Evolutionary conservation across 2,888 invertebrate genomes (phyloP).

Genomic region (Aleiodes alternator): DNA sequence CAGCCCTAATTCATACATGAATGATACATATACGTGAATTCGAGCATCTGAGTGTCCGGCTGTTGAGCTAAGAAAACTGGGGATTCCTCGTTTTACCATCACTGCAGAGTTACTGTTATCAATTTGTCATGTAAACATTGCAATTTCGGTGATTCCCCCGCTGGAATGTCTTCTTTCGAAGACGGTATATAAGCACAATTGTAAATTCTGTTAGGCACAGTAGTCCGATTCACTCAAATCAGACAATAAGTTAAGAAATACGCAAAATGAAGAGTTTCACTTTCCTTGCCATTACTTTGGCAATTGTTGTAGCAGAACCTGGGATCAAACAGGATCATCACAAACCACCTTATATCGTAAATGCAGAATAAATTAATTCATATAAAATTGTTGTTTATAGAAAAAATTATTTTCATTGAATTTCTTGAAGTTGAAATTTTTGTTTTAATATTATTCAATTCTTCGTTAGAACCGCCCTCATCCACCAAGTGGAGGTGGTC

Average conservation of each 20-base stretch:
- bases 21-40: not conserved
- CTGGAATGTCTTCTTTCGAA: not conserved
- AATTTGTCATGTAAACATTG: not conserved
- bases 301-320: conserved; percentile 5
- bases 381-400: too few relatives aligned
- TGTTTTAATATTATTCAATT: not conserved
- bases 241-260: not conserved
- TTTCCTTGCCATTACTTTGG: conserved; percentile 11
- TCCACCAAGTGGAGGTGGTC: not conserved
- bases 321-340: not conserved
- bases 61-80: not conserved
- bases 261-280: conserved; percentile 13
- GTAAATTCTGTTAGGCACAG: conserved; percentile 11
- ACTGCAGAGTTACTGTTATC: not conserved
- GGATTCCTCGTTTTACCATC: not conserved
- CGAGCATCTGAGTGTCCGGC: not conserved
- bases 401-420: too few relatives aligned
- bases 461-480: conserved; percentile 4
- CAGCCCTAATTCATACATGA: not conserved
- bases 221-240: not conserved
- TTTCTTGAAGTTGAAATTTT: too few relatives aligned
- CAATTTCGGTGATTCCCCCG: conserved; percentile 1
- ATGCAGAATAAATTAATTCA: not conserved
- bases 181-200: not conserved
- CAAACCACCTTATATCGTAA: not conserved